A percentile compares a stretch with the other conserved stretches of the same genome.
Conservation (phyloP, 2,797 vertebrate genomes). For the Taeniopygia guttata region DNA sequence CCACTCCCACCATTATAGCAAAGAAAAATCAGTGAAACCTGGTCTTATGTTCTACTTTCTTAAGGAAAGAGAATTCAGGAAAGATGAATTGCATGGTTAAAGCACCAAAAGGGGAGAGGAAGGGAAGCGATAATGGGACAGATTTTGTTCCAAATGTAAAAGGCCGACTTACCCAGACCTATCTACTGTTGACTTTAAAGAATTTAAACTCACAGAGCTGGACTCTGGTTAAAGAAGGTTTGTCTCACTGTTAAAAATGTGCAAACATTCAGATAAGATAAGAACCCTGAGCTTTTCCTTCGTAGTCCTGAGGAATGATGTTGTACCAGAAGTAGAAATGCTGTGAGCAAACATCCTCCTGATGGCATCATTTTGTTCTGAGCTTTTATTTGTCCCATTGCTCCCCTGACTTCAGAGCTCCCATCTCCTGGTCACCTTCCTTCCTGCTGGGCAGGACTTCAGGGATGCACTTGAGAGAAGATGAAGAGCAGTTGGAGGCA, state of each 20-base stretch:
- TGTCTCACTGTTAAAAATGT: neutral
- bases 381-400: neutral
- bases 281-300: neutral
- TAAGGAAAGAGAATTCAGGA: neutral
- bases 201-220: neutral
- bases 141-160: neutral
- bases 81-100: neutral
- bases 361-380: neutral
- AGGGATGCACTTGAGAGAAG: neutral
- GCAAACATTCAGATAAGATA: conserved; percentile 48
- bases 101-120: neutral
- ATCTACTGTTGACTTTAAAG: neutral
- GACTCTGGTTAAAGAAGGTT: neutral
- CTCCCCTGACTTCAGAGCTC: neutral
- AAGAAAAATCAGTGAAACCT: neutral
- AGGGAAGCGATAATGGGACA: neutral
- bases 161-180: neutral
- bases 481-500: neutral
- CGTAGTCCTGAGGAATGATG: neutral
- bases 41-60: neutral
- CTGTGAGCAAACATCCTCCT: conserved; percentile 14
- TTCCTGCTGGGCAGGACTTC: neutral
- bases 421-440: neutral
- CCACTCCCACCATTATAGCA: fast-evolving
- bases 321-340: neutral